These are phyloP conservation scores for Pseudococcus longispinus DNA, from an alignment of 2,888 invertebrate species.

Conservation along the genomic window DNA sequence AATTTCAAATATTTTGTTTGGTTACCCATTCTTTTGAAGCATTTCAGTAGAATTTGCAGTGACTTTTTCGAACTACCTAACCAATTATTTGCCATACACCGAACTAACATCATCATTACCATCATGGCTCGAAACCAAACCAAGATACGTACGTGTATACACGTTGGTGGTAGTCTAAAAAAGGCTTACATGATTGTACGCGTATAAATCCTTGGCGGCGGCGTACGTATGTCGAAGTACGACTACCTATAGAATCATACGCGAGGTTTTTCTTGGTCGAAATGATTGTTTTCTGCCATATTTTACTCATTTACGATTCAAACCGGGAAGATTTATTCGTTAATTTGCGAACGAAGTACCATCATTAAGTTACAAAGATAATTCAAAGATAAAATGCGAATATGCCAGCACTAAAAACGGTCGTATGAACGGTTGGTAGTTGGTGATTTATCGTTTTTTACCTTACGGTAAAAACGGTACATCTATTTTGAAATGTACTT, in stretches of 20 bases:
- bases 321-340: constrained; percentile 53
- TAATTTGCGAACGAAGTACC: constrained; percentile 56
- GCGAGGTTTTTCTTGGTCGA: constrained; percentile 15
- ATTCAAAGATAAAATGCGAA: constrained; percentile 43
- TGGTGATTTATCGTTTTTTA: constrained; percentile 55
- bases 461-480: constrained; percentile 57
- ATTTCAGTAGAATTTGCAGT: too few species aligned
- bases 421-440: constrained; percentile 50
- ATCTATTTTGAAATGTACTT: constrained; percentile 55
- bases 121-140: too few species aligned
- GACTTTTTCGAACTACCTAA: too few species aligned
- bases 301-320: constrained; percentile 51
- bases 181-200: neutral
- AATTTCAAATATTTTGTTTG: too few species aligned
- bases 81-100: too few species aligned
- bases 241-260: neutral
- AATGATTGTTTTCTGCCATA: constrained; percentile 50
- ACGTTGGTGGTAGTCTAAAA: neutral
- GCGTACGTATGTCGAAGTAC: neutral
- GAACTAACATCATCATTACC: too few species aligned
- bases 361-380: constrained; percentile 49
- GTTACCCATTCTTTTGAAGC: too few species aligned
- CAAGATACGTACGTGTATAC: neutral
- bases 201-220: neutral
- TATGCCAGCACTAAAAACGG: constrained; percentile 48